These are phyloP conservation scores for Sipha maydis DNA, from an alignment of 2,888 invertebrate genomes.

Conservation along the genomic window DNA sequence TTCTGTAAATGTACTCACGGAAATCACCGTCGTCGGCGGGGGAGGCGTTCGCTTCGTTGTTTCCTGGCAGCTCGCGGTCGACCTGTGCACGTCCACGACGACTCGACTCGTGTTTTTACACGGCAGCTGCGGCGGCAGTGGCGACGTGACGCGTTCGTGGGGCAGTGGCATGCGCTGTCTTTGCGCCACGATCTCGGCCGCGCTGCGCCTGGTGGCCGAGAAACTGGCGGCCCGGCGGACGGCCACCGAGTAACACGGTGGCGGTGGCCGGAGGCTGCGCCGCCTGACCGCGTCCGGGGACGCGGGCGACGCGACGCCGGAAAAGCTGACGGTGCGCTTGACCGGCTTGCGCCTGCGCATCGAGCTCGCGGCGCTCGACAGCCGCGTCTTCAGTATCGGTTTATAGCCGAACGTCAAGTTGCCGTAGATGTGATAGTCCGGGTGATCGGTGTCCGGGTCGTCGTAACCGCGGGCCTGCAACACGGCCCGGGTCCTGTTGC, in stretches of 20 bases:
- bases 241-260: constrained; percentile 62
- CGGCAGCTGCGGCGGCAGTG: neutral
- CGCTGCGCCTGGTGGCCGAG: constrained; percentile 58
- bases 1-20: neutral
- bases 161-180: constrained; percentile 46
- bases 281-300: constrained; percentile 31
- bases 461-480: neutral
- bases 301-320: constrained; percentile 34
- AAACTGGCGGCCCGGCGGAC: constrained; percentile 63
- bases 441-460: neutral
- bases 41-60: neutral
- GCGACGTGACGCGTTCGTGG: neutral
- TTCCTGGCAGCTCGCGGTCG: neutral
- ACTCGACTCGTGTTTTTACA: neutral
- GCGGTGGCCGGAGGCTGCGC: constrained; percentile 34
- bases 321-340: constrained; percentile 57
- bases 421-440: constrained; percentile 50
- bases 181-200: constrained; percentile 24
- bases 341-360: constrained; percentile 31
- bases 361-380: constrained; percentile 44
- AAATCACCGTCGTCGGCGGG: neutral
- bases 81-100: constrained; percentile 1
- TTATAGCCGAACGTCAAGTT: constrained; percentile 56
- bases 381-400: constrained; percentile 34
- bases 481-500: constrained; percentile 7